A percentile compares a stretch with the other conserved stretches of the same genome.
Evolutionary conservation across 2,113 vertebrate genomes (phyloP).

Genomic region (Prolemur simus): DNA sequence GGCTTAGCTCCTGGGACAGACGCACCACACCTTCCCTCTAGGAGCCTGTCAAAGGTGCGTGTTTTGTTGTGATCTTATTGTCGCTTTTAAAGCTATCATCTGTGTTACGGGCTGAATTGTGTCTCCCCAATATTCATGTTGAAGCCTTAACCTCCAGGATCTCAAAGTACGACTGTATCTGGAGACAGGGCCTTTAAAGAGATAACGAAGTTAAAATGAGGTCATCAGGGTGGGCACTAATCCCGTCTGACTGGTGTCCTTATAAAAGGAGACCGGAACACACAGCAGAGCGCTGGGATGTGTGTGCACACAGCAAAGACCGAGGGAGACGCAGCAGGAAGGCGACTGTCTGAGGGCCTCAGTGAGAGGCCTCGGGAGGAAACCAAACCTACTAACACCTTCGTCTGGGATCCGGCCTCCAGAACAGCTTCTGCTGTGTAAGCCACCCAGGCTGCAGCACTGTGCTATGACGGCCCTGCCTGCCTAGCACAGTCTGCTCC

Average conservation of each 20-base stretch:
- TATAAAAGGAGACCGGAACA: not conserved
- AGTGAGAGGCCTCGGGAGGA: not conserved
- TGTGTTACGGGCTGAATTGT: not conserved
- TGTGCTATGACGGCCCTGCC: not conserved
- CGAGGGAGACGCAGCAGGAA: rapidly evolving
- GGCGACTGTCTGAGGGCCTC: too few species aligned
- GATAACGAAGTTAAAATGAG: not conserved
- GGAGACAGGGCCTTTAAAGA: not conserved
- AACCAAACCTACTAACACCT: not conserved
- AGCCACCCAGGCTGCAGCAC: not conserved
- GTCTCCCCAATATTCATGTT: not conserved
- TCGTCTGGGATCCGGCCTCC: not conserved
- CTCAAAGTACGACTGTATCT: not conserved
- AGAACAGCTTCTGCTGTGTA: not conserved
- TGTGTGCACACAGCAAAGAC: not conserved
- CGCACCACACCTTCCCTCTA: not conserved
- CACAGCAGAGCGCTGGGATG: not conserved
- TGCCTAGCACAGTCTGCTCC: not conserved
- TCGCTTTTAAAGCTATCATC: not conserved
- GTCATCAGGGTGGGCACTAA: too few species aligned
- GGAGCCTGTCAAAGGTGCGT: not conserved
- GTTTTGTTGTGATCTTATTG: not conserved
- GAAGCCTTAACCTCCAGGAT: not conserved
- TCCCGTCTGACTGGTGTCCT: not conserved
- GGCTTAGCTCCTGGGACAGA: not conserved